Conservation (phyloP, 2,888 invertebrate genomes). For the Seira sanloemensis region DNA sequence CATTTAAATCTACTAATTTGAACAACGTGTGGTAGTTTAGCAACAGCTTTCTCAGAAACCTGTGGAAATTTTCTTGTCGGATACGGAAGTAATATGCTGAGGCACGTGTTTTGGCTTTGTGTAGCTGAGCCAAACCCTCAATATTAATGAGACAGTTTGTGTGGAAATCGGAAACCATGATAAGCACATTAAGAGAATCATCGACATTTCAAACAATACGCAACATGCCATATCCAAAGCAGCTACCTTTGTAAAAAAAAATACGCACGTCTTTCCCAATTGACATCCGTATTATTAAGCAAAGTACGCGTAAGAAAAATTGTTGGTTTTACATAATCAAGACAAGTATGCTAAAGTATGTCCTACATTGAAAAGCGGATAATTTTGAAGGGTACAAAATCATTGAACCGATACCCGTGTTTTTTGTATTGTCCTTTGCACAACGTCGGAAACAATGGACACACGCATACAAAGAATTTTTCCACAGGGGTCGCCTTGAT, state of each 20-base stretch:
- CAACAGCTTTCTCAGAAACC: too few relatives aligned
- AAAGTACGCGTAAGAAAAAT: conserved; percentile 28
- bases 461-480: neutral
- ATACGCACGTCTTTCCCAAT: neutral
- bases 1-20: too few relatives aligned
- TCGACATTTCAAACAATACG: neutral
- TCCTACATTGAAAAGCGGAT: conserved; percentile 23
- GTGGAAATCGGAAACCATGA: conserved; percentile 43
- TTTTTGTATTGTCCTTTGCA: conserved; percentile 31
- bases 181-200: conserved; percentile 40
- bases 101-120: conserved; percentile 68
- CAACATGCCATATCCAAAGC: neutral
- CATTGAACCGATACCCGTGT: conserved; percentile 45
- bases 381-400: conserved; percentile 41
- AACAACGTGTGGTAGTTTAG: too few relatives aligned
- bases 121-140: conserved; percentile 59
- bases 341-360: conserved; percentile 38
- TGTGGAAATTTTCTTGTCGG: too few relatives aligned
- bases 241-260: too few relatives aligned
- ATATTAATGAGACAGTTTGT: conserved; percentile 64
- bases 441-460: conserved; percentile 8
- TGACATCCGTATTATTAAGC: neutral
- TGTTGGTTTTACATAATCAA: conserved; percentile 46
- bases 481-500: neutral
- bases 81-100: too few relatives aligned